Evolutionary conservation across 2,888 invertebrate species (phyloP).

Genomic region (Liodrosophila aerea): DNA sequence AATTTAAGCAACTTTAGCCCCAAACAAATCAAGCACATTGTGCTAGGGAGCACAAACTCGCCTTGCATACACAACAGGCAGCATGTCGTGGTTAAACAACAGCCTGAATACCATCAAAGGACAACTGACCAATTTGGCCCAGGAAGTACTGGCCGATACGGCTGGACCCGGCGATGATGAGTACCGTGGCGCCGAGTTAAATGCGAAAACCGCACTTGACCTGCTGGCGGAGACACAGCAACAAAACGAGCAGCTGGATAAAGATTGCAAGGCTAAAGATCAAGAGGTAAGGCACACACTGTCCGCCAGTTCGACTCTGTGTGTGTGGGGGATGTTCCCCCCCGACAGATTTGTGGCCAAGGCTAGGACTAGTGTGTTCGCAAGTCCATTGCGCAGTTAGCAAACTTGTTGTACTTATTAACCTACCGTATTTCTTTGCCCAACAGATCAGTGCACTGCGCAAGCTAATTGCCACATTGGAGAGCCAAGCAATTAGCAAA

Average conservation of each 20-base stretch:
- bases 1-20: conserved; percentile 37
- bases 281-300: conserved; percentile 85
- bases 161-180: conserved; percentile 82
- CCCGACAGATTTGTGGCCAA: too few relatives aligned
- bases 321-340: background rate
- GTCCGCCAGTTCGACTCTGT: too few relatives aligned
- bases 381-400: background rate
- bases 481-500: conserved; percentile 70
- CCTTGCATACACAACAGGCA: conserved; percentile 36
- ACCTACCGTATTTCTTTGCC: conserved; percentile 15
- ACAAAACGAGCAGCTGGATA: conserved; percentile 84
- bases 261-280: conserved; percentile 85
- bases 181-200: conserved; percentile 52
- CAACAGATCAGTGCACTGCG: conserved; percentile 81
- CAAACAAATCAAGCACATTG: conserved; percentile 13
- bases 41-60: conserved; percentile 14
- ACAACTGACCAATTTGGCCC: conserved; percentile 93
- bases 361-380: background rate
- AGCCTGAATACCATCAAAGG: conserved; percentile 88
- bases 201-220: conserved; percentile 58
- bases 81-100: conserved; percentile 88
- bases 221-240: conserved; percentile 77
- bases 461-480: conserved; percentile 80
- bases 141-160: conserved; percentile 93
- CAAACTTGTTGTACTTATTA: conserved; percentile 8